Conservation (phyloP, 2,797 vertebrate species). For the Macropodus opercularis region DNA sequence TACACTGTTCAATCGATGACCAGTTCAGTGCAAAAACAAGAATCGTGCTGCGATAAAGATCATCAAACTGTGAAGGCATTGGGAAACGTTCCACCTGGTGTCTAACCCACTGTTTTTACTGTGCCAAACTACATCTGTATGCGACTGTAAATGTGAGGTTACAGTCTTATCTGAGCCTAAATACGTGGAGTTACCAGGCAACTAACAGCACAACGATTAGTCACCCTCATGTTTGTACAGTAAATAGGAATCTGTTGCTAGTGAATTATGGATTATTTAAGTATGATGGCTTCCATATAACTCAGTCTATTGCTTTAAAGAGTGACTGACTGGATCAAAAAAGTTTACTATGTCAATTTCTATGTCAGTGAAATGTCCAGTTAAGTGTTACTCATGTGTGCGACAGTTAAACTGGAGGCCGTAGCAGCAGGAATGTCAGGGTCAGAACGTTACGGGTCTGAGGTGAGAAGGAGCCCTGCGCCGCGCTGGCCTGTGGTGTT, state of each 20-base stretch:
- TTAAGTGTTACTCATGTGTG: constrained; percentile 27
- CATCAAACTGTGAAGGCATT: not conserved
- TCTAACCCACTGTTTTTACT: not conserved
- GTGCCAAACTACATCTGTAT: not conserved
- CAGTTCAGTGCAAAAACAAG: not conserved
- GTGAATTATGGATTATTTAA: too few relatives aligned
- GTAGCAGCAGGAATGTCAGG: constrained; percentile 58
- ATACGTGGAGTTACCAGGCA: not conserved
- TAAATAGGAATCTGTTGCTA: not conserved
- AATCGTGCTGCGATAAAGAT: constrained; percentile 11
- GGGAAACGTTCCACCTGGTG: not conserved
- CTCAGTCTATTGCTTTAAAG: not conserved
- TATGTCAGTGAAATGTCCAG: constrained; percentile 41
- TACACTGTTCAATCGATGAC: not conserved
- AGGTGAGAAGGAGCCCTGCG: constrained; percentile 30
- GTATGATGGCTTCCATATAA: not conserved
- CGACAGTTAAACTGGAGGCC: constrained; percentile 27
- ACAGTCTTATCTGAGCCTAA: not conserved
- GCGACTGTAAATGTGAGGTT: not conserved
- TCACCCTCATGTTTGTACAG: not conserved
- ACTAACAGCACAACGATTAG: not conserved
- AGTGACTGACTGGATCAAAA: too few relatives aligned
- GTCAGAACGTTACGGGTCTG: constrained; percentile 55
- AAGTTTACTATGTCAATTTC: constrained; percentile 21
- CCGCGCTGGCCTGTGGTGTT: too few relatives aligned